Evolutionary conservation across 2,888 invertebrate species (phyloP), one percentile per base, ranked within the genome.

Genomic region (Ethmia dodecea): DNA sequence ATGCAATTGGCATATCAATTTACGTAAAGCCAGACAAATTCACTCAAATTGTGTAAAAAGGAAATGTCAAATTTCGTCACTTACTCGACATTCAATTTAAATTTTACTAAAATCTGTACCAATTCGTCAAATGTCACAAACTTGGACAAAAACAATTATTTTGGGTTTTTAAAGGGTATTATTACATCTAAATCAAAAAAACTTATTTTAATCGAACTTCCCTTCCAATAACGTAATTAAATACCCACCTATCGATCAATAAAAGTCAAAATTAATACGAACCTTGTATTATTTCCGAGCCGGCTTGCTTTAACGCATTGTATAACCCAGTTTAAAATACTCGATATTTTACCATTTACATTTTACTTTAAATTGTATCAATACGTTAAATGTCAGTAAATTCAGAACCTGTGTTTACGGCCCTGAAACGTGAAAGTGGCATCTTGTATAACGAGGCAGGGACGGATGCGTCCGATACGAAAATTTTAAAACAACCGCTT

Each of bases 361-460:
- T 12, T 30, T 30, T 15, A 28, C 35, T 37, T 25, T 31, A 57
- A 52, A 47, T 41, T 47, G 38, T 32, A 38, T 38, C 47, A 39
- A 50, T 45, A 37, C 52, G 53, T 60, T 52, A 48, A 49, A 43
- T 42, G 43, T 35, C 33, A 38, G 35, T 13, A 16, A 27, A 35
- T 40, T 18, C 18, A 5, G 18, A 5, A 18, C 5, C 18, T 18
- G 5, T 18, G 3, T 18, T 18, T 18, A 55, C 43, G 47, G 52
- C 53, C 47, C n/a, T 27, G 35, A 20, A 33, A 51, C 50, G 56
- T 52, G 47, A 61, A 49, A 46, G 42, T 47, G 20, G n/a, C n/a
- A 11, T 11, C 26, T 26, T 26, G 26, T 26, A 26, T 26, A 26
- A 26, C 40, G 45, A 40, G 38, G 43, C 33, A n/a, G n/a, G 33